Percentiles rank a stretch among this genome's conserved stretches.
Evolutionary conservation across 1,140 invertebrate species (phyloP).

Genomic region (Carposina sasakii): DNA sequence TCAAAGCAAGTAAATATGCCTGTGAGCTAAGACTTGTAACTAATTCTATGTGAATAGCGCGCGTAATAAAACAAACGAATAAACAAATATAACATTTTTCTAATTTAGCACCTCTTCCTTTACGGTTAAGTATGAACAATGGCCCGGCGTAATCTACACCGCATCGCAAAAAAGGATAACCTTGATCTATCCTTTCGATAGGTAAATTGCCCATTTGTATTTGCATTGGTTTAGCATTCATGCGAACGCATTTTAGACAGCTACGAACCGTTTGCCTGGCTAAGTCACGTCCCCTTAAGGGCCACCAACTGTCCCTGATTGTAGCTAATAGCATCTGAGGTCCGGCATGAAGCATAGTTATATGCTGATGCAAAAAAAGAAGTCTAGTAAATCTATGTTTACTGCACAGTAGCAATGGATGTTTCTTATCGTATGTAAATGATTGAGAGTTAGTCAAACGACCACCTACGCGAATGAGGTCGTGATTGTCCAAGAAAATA

Average conservation of each 20-base stretch:
- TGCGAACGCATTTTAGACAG: slow-evolving; percentile 25
- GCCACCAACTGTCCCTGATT: slow-evolving; percentile 13
- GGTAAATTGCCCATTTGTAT: neutral
- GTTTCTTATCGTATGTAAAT: slow-evolving; percentile 14
- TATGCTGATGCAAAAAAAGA: slow-evolving; percentile 21
- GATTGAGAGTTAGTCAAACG: slow-evolving; percentile 16
- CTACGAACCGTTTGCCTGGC: slow-evolving; percentile 19
- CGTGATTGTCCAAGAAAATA: neutral
- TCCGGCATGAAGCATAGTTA: slow-evolving; percentile 19
- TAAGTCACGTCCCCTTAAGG: slow-evolving; percentile 21
- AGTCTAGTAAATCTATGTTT: slow-evolving; percentile 20
- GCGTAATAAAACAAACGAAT: slow-evolving; percentile 17
- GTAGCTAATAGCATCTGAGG: slow-evolving; percentile 13
- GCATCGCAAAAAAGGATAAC: neutral
- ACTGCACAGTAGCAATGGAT: slow-evolving; percentile 19
- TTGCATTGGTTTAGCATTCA: slow-evolving; percentile 10
- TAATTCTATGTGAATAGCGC: slow-evolving; percentile 26
- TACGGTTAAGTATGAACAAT: neutral
- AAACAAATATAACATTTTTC: slow-evolving; percentile 17
- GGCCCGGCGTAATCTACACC: neutral
- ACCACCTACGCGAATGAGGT: slow-evolving; percentile 14
- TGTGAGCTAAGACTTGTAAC: slow-evolving; percentile 17
- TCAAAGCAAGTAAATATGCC: slow-evolving; percentile 12
- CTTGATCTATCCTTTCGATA: neutral
- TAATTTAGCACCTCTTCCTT: slow-evolving; percentile 1